phyloP scores from a whole-genome alignment of 1,140 invertebrate genomes.

The Drosophila bipectinata region DNA sequence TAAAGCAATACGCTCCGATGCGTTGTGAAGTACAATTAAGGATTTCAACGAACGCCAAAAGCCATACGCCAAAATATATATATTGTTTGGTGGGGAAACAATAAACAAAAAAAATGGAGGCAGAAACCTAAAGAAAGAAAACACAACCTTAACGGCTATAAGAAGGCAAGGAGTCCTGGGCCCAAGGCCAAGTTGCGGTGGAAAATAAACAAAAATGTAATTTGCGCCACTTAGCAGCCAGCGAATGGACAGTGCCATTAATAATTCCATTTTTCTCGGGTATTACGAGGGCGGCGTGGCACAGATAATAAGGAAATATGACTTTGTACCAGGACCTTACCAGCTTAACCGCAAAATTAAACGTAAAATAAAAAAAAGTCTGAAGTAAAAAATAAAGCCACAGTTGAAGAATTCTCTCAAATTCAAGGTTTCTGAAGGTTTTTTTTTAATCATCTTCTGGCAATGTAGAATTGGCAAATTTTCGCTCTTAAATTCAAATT shows the following conservation, averaged over 20 bases:
- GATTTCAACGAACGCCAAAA: conserved; percentile 56
- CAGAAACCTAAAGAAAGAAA: conserved; percentile 23
- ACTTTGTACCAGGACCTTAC: conserved; percentile 42
- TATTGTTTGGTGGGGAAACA: conserved; percentile 46
- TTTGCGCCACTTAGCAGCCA: conserved; percentile 79
- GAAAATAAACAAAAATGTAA: conserved; percentile 81
- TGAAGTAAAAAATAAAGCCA: not conserved
- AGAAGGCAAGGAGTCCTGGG: conserved; percentile 5
- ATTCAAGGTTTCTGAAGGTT: not conserved
- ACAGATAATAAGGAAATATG: conserved; percentile 79
- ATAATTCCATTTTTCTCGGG: conserved; percentile 70
- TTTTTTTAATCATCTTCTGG: not conserved
- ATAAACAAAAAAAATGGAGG: conserved; percentile 41
- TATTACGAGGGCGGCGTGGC: conserved; percentile 38
- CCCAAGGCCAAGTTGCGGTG: conserved; percentile 59
- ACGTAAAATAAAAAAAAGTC: conserved; percentile 24
- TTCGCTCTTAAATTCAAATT: no score
- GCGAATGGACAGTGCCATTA: conserved; percentile 78
- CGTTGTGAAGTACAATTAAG: conserved; percentile 65
- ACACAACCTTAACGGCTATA: conserved; percentile 26
- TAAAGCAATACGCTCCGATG: conserved; percentile 63
- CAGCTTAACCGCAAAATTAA: conserved; percentile 30
- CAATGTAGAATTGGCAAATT: no score
- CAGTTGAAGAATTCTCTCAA: not conserved
- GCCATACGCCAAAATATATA: conserved; percentile 56